A percentile compares a stretch with the other conserved stretches of the same genome.
Evolutionary conservation across 1,140 invertebrate species (phyloP).

Genomic region (Neoseiulus cucumeris): DNA sequence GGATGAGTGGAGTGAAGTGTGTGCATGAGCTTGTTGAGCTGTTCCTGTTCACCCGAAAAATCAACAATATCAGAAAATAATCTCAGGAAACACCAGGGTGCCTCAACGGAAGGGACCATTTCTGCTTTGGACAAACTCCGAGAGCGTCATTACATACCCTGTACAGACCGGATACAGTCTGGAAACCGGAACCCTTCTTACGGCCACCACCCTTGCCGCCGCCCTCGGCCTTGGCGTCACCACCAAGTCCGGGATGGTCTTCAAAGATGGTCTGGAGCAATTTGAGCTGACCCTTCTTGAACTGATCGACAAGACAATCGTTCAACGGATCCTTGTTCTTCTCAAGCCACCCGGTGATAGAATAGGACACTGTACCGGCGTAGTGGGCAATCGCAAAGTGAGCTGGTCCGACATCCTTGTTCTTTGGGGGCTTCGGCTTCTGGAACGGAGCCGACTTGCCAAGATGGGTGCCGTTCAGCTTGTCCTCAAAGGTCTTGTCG

Average conservation of each 20-base stretch:
- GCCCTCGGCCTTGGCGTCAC: conserved; percentile 42
- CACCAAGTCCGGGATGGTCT: conserved; percentile 81
- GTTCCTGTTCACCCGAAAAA: conserved; percentile 28
- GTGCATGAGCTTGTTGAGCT: conserved; percentile 34
- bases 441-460: conserved; percentile 96
- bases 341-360: conserved; percentile 93
- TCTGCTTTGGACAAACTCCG: too few relatives aligned
- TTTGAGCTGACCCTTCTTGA: conserved; percentile 78
- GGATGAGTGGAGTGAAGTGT: conserved; percentile 38
- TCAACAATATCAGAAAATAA: too few relatives aligned
- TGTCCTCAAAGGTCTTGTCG: conserved; percentile 92
- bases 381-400: conserved; percentile 98
- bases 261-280: conserved; percentile 73
- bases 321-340: conserved; percentile 99
- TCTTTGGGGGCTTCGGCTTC: conserved; percentile 84
- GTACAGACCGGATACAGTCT: conserved; percentile 68
- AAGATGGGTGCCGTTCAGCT: conserved; percentile 93
- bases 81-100: too few relatives aligned
- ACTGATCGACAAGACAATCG: conserved; percentile 92
- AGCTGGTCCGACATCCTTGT: conserved; percentile 37
- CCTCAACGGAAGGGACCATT: too few relatives aligned
- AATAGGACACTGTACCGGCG: conserved; percentile 85
- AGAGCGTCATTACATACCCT: conserved; percentile 36
- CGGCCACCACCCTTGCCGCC: conserved; percentile 40
- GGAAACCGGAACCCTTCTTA: conserved; percentile 68